Evolutionary conservation across 2,888 invertebrate species (phyloP).

Genomic region (Acleris emargana): DNA sequence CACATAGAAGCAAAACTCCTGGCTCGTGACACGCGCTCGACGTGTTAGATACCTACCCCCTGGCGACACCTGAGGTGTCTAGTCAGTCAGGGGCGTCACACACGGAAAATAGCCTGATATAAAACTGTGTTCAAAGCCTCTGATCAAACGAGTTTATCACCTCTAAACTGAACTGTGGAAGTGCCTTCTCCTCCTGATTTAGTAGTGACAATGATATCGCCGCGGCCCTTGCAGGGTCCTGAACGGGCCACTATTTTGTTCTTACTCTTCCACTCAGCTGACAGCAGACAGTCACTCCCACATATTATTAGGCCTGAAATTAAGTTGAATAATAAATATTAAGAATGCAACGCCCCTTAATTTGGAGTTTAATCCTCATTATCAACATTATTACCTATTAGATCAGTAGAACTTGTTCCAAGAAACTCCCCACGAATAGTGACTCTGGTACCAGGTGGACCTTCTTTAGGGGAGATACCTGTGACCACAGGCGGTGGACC

Average conservation of each 20-base stretch:
- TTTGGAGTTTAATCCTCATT: too few relatives aligned
- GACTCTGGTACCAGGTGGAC: slow-evolving; percentile 97
- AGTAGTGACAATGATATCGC: slow-evolving; percentile 96
- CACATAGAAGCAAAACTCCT: too few relatives aligned
- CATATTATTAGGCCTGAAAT: slow-evolving; percentile 95
- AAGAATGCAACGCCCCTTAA: too few relatives aligned
- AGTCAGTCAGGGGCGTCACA: too few relatives aligned
- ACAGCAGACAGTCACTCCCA: slow-evolving; percentile 96
- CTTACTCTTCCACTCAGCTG: slow-evolving; percentile 98
- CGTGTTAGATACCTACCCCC: too few relatives aligned
- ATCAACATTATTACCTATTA: slow-evolving; percentile 86
- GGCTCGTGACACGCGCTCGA: too few relatives aligned
- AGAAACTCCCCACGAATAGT: slow-evolving; percentile 98
- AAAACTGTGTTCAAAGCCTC: too few relatives aligned
- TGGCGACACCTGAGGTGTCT: too few relatives aligned
- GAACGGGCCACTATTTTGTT: slow-evolving; percentile 98
- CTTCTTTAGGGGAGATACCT: slow-evolving; percentile 99
- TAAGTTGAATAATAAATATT: neutral
- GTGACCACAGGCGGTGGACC: slow-evolving; percentile 94
- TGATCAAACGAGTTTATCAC: slow-evolving; percentile 56
- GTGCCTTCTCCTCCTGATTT: slow-evolving; percentile 93
- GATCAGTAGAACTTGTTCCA: slow-evolving; percentile 92
- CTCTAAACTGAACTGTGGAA: slow-evolving; percentile 94
- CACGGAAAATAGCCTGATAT: too few relatives aligned
- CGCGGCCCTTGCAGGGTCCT: slow-evolving; percentile 94